Evolutionary conservation across 2,888 invertebrate genomes (phyloP).

Genomic region (Parnassius apollo): DNA sequence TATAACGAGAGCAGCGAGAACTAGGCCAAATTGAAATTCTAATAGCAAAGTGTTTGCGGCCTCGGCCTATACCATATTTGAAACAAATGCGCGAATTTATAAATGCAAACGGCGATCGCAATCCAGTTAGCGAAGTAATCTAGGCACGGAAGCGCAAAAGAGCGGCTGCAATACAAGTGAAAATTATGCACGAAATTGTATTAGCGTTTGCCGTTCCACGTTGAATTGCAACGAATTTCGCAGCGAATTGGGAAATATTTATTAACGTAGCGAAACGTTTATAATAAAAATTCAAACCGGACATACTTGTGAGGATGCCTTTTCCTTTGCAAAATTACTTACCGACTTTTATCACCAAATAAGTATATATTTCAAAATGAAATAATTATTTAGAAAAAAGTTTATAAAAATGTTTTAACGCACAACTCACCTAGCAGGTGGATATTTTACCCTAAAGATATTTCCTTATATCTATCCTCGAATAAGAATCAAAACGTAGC

Average conservation of each 20-base stretch:
- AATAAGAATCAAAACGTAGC: no score
- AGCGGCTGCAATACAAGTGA: slow-evolving; percentile 7
- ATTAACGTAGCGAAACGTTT: no score
- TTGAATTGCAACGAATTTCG: background rate
- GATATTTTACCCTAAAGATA: no score
- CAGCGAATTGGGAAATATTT: background rate
- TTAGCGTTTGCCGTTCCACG: slow-evolving; percentile 9
- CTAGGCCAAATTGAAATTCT: slow-evolving; percentile 23
- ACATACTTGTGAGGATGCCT: no score
- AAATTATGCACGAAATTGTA: slow-evolving; percentile 17
- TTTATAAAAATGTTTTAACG: no score
- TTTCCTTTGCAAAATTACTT: no score
- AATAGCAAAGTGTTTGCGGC: slow-evolving; percentile 23
- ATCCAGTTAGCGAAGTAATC: slow-evolving; percentile 21
- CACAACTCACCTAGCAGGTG: no score
- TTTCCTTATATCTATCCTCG: no score
- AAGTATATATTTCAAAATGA: no score
- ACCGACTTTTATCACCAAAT: no score
- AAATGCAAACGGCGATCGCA: slow-evolving; percentile 18
- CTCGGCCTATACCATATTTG: slow-evolving; percentile 11
- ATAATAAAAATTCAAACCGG: no score
- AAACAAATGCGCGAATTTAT: slow-evolving; percentile 22
- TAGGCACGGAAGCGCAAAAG: slow-evolving; percentile 10
- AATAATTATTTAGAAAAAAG: no score
- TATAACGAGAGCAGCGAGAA: slow-evolving; percentile 10